Percentiles rank a stretch among this genome's conserved stretches.
Evolutionary conservation across 1,140 invertebrate species (phyloP).

Genomic region (Leptinotarsa texana): DNA sequence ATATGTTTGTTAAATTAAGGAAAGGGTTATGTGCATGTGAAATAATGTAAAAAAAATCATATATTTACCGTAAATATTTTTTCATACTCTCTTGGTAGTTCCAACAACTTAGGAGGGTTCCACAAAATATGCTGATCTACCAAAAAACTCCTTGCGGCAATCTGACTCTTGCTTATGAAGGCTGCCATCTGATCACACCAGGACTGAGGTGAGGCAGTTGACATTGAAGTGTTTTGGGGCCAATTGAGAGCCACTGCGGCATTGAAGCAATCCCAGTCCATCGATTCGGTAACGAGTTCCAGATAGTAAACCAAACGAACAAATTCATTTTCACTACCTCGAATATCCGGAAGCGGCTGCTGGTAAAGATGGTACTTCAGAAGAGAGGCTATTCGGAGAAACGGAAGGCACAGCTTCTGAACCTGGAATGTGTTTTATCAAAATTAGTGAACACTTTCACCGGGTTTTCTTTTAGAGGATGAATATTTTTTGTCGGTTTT

Average conservation of each 20-base stretch:
- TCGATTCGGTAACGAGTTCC: conserved; percentile 70
- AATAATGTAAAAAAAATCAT: neutral
- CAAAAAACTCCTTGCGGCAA: conserved; percentile 65
- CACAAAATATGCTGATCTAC: conserved; percentile 73
- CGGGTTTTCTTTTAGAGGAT: too few relatives aligned
- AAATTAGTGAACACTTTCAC: too few relatives aligned
- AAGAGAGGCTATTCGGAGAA: conserved; percentile 80
- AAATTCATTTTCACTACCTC: conserved; percentile 69
- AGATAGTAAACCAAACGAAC: conserved; percentile 74
- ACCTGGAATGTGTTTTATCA: conserved; percentile 59
- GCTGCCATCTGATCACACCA: conserved; percentile 71
- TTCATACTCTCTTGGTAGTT: conserved; percentile 88
- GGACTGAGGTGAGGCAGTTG: conserved; percentile 57
- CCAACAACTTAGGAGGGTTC: conserved; percentile 79
- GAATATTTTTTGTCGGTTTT: too few relatives aligned
- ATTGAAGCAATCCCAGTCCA: conserved; percentile 69
- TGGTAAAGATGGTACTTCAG: conserved; percentile 86
- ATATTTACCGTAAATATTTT: conserved; percentile 83
- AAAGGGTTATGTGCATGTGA: too few relatives aligned
- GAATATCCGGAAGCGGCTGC: conserved; percentile 73
- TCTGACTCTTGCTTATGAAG: conserved; percentile 61
- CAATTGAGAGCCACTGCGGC: conserved; percentile 69
- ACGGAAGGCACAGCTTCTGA: conserved; percentile 80
- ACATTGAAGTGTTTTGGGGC: conserved; percentile 60
- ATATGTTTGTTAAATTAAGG: too few relatives aligned